Percentiles rank a stretch among this genome's conserved stretches.
Conservation (phyloP, 2,888 invertebrate species). For the Yponomeuta cagnagella region DNA sequence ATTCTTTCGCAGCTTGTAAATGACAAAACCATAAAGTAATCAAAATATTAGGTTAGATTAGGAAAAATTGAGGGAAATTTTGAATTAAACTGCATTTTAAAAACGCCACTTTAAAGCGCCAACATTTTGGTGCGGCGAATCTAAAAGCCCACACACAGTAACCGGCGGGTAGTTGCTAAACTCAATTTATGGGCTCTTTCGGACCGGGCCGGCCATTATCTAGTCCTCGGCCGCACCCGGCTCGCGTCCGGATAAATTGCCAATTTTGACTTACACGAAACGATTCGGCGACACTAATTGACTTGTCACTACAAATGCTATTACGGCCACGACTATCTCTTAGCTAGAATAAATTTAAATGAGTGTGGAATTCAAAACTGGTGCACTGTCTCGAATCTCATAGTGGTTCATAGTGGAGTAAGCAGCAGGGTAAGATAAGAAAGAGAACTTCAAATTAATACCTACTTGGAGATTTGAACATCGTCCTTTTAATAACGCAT, state of each 20-base stretch:
- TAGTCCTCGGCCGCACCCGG: neutral
- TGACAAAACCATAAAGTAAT: too few species aligned
- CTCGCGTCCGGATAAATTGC: constrained; percentile 48
- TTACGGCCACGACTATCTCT: too few species aligned
- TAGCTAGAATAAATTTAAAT: too few species aligned
- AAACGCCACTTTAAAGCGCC: neutral
- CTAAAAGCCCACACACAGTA: constrained; percentile 30
- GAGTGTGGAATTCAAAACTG: too few species aligned
- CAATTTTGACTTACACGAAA: constrained; percentile 55
- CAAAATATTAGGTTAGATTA: too few species aligned
- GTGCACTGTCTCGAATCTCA: too few species aligned
- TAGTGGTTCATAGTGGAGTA: too few species aligned
- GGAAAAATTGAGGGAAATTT: too few species aligned
- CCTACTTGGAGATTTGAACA: neutral
- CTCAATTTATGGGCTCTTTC: constrained; percentile 61
- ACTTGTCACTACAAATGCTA: neutral
- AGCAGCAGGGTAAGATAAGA: too few species aligned
- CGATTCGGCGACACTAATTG: constrained; percentile 9
- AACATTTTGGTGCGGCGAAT: constrained; percentile 23
- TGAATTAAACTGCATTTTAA: too few species aligned
- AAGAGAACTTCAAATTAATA: neutral
- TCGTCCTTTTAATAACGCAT: too few species aligned
- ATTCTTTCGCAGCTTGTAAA: too few species aligned
- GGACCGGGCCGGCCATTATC: constrained; percentile 42
- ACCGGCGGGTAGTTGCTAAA: constrained; percentile 42